phyloP scores from a whole-genome alignment of 2,888 invertebrate genomes.

The Listrodromus nycthemerus region DNA sequence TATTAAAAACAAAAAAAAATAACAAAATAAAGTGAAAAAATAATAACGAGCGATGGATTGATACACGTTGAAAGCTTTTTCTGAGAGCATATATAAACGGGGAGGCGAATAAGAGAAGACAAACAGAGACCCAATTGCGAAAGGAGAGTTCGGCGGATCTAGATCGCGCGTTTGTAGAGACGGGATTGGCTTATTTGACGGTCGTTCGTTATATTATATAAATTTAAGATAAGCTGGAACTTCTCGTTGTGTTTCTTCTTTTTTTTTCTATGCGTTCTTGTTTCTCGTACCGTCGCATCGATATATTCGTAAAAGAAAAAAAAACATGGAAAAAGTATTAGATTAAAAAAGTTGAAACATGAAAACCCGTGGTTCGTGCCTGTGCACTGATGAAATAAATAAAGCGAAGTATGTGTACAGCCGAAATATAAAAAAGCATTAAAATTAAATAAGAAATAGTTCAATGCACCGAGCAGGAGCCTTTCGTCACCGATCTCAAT shows the following conservation, averaged over 20 bases:
- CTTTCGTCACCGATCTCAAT: slow-evolving; percentile 81
- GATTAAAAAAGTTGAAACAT: slow-evolving; percentile 51
- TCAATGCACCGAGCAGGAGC: slow-evolving; percentile 75
- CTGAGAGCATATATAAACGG: slow-evolving; percentile 69
- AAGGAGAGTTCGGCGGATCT: slow-evolving; percentile 64
- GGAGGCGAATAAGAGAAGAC: slow-evolving; percentile 65
- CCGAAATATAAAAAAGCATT: slow-evolving; percentile 17
- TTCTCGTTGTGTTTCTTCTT: slow-evolving; percentile 58
- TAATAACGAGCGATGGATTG: slow-evolving; percentile 22
- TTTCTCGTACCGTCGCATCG: slow-evolving; percentile 47
- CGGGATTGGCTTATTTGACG: slow-evolving; percentile 74
- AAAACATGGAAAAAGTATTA: slow-evolving; percentile 39
- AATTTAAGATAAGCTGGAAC: slow-evolving; percentile 77
- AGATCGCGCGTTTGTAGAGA: slow-evolving; percentile 72
- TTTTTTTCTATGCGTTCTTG: slow-evolving; percentile 25
- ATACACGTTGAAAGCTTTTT: slow-evolving; percentile 68
- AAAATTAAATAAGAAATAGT: slow-evolving; percentile 28
- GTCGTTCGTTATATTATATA: slow-evolving; percentile 78
- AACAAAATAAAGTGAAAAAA: background rate
- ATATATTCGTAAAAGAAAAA: slow-evolving; percentile 27
- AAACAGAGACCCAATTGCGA: slow-evolving; percentile 59
- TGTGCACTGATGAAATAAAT: slow-evolving; percentile 18
- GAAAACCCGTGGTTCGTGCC: slow-evolving; percentile 33
- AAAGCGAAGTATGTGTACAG: slow-evolving; percentile 40
- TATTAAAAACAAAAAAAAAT: slow-evolving; percentile 18